Percentiles rank a stretch among this genome's conserved stretches.
phyloP scores from a whole-genome alignment of 2,113 vertebrate genomes.

The Bufo gargarizans region DNA sequence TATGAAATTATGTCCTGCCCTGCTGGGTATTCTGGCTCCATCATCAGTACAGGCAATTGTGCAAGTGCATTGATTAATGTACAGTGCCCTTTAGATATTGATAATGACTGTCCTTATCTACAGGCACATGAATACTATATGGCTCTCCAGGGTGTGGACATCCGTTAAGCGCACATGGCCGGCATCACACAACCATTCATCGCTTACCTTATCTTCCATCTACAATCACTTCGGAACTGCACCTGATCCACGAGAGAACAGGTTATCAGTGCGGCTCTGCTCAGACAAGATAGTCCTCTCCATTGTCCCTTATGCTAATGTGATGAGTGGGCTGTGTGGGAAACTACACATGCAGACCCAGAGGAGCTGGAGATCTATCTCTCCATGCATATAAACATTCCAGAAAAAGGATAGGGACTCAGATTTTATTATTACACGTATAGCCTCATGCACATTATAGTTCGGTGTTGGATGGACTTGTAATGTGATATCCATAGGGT shows the following conservation, averaged over 20 bases:
- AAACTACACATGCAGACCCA: conserved; percentile 15
- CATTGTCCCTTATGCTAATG: conserved; percentile 52
- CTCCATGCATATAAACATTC: background rate
- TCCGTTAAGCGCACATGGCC: background rate
- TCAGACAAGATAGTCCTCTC: conserved; percentile 28
- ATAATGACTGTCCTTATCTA: conserved; percentile 15
- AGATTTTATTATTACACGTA: background rate
- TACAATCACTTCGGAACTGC: conserved; percentile 22
- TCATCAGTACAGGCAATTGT: background rate
- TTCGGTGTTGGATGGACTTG: background rate
- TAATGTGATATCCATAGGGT: background rate
- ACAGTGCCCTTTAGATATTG: background rate
- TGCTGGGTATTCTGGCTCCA: too few relatives aligned
- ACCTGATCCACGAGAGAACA: conserved; percentile 22
- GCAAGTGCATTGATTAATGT: background rate
- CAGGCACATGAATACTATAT: background rate
- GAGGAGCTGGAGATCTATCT: background rate
- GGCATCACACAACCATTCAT: background rate
- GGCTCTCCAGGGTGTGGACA: conserved; percentile 8
- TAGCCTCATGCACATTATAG: background rate
- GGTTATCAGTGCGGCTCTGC: conserved; percentile 25
- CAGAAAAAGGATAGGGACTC: background rate
- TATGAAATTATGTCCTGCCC: background rate
- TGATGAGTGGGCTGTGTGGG: conserved; percentile 4
- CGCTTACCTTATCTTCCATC: conserved; percentile 39